Conservation (phyloP, 2,113 vertebrate species). For the Calidris pygmaea region DNA sequence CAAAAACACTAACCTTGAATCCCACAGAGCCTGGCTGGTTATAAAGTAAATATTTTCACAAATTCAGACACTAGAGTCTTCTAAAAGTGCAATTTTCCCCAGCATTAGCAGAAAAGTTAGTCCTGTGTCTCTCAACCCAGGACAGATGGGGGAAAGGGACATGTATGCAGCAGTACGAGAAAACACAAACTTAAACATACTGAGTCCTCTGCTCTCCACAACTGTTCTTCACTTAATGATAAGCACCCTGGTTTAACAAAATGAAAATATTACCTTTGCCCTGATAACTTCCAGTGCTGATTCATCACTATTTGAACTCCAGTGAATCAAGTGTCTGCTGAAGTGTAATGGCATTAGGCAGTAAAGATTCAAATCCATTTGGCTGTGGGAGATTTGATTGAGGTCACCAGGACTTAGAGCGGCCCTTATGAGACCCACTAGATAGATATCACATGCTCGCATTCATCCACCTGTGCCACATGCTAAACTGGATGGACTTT, state of each 20-base stretch:
- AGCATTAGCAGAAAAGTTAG: no score
- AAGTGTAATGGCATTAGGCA: neutral
- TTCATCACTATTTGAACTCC: neutral
- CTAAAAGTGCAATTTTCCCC: no score
- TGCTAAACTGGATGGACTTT: neutral
- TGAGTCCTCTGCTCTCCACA: neutral
- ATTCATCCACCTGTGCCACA: neutral
- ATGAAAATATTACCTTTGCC: neutral
- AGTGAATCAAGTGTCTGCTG: neutral
- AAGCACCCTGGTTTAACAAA: neutral
- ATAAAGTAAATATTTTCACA: no score
- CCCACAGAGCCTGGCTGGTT: no score
- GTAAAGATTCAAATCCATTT: neutral
- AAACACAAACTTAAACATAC: neutral
- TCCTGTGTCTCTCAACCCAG: no score
- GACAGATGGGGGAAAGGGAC: neutral
- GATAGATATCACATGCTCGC: neutral
- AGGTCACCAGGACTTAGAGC: neutral
- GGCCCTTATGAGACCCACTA: neutral
- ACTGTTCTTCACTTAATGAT: neutral
- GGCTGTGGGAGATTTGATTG: neutral
- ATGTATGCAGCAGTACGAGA: neutral
- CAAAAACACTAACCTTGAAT: no score
- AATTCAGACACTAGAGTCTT: no score
- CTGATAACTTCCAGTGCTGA: neutral